Evolutionary conservation across 2,113 vertebrate genomes (phyloP), one percentile per base, ranked within the genome.

Genomic region (Oenanthe oenanthe): DNA sequence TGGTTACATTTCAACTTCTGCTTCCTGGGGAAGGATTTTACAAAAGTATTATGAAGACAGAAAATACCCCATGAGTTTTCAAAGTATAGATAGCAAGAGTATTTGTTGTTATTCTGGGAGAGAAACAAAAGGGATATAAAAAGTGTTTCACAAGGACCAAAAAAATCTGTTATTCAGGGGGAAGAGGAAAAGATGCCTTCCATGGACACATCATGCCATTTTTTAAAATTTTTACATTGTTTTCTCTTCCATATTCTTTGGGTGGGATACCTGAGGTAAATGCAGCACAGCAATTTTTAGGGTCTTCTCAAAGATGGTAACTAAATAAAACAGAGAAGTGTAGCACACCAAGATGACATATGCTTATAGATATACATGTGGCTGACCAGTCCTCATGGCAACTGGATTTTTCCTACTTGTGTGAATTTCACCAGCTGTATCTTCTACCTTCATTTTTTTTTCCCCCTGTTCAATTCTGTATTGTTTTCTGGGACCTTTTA

Each of bases 401-500:
- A 60, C 21, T 51, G 12, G 22, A 54, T 56, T 83, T 34, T 83
- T 93, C 29, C 58, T 58, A 20, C 62, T 80, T 74, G 38, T 56
- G 17, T 48, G 60, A 66, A 56, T 88, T 73, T 82, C 29, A 56
- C 29, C 63, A 92, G 58, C 25, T 50, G 5, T 6, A 29, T 43
- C 32, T 73, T 77, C 14, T 7, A 12, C 19, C 22, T 47, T 17
- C 3, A 74, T 32, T 58, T 28, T 54, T 28, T 54, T 54, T 8
- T 17, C 6, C 12, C 25, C 22, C 3, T 58, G 19, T 51, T 93
- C 26, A 50, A n/a, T 73, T 70, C 66, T 68, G 5, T 50, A 45
- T 61, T 85, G 42, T 82, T 76, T 91, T 87, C 29, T 43, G 79
- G 18, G 48, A 84, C 43, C 29, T 93, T 92, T 58, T 68, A 91